Evolutionary conservation across 2,888 invertebrate species (phyloP).

Genomic region (Balanococcus diminutus): DNA sequence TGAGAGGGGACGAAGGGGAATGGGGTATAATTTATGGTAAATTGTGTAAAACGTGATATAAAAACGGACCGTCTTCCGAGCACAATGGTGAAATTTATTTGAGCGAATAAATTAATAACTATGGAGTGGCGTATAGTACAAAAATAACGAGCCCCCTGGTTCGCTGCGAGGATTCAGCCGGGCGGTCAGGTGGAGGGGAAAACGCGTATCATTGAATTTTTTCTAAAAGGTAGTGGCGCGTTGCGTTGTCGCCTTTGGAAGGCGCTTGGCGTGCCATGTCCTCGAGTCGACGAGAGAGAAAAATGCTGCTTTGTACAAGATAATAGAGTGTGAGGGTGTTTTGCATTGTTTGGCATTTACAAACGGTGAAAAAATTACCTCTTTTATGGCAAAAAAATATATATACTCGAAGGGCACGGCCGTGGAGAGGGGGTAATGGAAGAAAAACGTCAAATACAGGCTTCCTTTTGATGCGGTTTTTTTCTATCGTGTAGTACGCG

Average conservation of each 20-base stretch:
- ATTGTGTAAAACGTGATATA: constrained; percentile 38
- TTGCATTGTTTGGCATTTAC: constrained; percentile 14
- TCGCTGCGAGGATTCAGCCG: no score
- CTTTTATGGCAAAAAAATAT: constrained; percentile 9
- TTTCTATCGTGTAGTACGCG: not conserved
- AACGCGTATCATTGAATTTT: not conserved
- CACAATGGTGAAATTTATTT: constrained; percentile 37
- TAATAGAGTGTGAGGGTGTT: constrained; percentile 33
- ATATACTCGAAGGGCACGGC: not conserved
- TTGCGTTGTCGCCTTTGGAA: not conserved
- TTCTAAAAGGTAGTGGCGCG: not conserved
- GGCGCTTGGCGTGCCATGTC: not conserved
- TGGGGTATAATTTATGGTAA: constrained; percentile 30
- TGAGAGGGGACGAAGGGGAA: not conserved
- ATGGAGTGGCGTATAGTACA: not conserved
- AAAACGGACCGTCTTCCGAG: constrained; percentile 29
- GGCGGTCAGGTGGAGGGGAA: no score
- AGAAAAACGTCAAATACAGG: constrained; percentile 30
- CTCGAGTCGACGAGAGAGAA: not conserved
- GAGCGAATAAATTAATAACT: constrained; percentile 37
- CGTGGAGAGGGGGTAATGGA: not conserved
- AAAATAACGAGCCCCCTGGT: no score
- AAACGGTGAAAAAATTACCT: not conserved
- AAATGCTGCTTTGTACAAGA: constrained; percentile 1
- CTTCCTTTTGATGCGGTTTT: constrained; percentile 19